phyloP scores from a whole-genome alignment of 2,888 invertebrate species.

The Thumatha senex region DNA sequence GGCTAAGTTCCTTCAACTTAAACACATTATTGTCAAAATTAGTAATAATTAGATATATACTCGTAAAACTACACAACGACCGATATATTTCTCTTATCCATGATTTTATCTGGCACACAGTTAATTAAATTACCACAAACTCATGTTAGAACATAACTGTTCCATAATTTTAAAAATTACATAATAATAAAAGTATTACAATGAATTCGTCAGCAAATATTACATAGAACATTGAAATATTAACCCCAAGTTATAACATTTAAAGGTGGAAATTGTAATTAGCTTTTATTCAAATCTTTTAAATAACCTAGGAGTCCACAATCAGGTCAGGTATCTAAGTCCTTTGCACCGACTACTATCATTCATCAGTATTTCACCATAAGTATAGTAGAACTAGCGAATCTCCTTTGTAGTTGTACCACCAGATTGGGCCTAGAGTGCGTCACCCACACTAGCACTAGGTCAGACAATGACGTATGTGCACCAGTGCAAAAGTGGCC shows the following conservation, averaged over 20 bases:
- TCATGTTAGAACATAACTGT: no score
- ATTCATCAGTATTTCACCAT: no score
- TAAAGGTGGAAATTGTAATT: not conserved
- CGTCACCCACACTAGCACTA: no score
- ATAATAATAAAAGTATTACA: no score
- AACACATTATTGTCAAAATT: slow-evolving; percentile 47
- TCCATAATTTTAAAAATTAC: no score
- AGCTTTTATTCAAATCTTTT: not conserved
- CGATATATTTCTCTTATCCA: not conserved
- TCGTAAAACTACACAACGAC: slow-evolving; percentile 1
- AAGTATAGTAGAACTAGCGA: no score
- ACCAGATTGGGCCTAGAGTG: no score
- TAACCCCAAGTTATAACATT: slow-evolving; percentile 10
- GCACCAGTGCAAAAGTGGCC: no score
- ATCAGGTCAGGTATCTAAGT: slow-evolving; percentile 30
- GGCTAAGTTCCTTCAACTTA: slow-evolving; percentile 24
- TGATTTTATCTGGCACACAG: not conserved
- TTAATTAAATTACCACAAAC: not conserved
- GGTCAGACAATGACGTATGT: no score
- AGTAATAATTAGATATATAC: slow-evolving; percentile 3
- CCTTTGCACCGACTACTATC: slow-evolving; percentile 7
- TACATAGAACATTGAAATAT: slow-evolving; percentile 6
- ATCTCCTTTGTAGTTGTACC: no score
- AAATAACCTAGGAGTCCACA: not conserved
- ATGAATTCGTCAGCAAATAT: no score